phyloP scores from a whole-genome alignment of 2,113 vertebrate species.

The Phaethon lepturus region DNA sequence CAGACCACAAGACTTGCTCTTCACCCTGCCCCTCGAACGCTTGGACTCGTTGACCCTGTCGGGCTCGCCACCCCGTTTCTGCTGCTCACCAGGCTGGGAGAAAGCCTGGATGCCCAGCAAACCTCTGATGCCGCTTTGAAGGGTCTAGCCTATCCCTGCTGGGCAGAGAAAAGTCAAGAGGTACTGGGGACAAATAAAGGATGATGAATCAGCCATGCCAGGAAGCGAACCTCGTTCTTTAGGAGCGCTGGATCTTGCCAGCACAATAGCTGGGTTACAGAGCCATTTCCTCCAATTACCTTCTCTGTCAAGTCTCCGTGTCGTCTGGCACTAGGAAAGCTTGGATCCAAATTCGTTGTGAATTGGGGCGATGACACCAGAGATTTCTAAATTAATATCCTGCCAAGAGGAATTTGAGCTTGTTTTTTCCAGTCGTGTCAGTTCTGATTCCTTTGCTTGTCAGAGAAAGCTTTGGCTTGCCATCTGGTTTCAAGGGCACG shows the following conservation, averaged over 20 bases:
- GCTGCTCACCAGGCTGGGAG: not conserved
- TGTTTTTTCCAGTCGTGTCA: not conserved
- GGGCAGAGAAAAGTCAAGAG: not conserved
- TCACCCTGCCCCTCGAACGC: not conserved
- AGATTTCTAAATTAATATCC: constrained; percentile 52
- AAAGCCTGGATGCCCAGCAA: not conserved
- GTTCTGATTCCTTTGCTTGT: constrained; percentile 37
- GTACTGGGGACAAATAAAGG: not conserved
- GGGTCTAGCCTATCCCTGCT: not conserved
- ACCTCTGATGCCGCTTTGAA: not conserved
- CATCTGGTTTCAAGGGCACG: not conserved
- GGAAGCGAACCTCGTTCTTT: constrained; percentile 3
- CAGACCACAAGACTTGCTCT: not conserved
- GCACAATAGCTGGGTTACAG: constrained; percentile 58
- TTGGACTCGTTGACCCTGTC: not conserved
- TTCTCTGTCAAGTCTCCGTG: constrained; percentile 39
- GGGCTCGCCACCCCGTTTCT: not conserved
- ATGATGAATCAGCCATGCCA: not conserved
- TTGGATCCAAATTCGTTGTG: constrained; percentile 35
- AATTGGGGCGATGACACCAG: constrained; percentile 16
- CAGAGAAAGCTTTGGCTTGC: not conserved
- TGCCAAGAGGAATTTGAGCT: constrained; percentile 51
- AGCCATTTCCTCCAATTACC: constrained; percentile 65
- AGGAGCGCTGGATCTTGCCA: constrained; percentile 35
- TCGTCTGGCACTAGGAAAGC: not conserved